Conservation (phyloP, 30 jellyfish, hydroid and myxozoan genomes). For the Chrysaora quinquecirrha region DNA sequence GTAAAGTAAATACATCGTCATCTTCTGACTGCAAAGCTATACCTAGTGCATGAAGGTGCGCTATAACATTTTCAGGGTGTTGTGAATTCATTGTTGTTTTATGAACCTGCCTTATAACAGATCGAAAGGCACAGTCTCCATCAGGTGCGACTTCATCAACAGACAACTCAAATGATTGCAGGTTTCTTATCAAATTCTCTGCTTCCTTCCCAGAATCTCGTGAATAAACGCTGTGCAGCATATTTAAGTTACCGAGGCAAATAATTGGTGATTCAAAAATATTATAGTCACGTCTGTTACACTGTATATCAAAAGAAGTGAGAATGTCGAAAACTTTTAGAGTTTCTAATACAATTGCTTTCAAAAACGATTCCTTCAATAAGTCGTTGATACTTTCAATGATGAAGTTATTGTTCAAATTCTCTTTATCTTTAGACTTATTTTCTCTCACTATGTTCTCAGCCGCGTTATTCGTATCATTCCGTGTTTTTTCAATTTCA, state of each 20-base stretch:
- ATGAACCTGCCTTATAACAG: not conserved
- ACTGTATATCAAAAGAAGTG: no score
- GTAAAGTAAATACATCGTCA: not conserved
- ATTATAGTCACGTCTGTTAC: not conserved
- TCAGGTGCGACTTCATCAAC: not conserved
- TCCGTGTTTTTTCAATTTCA: no score
- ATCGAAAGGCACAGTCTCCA: conserved; percentile 41
- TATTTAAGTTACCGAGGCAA: not conserved
- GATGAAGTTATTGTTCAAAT: no score
- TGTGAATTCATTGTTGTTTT: not conserved
- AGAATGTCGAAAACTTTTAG: no score
- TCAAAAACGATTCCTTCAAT: no score
- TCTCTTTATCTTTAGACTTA: no score
- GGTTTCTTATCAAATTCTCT: not conserved
- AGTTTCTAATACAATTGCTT: no score
- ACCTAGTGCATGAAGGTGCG: not conserved
- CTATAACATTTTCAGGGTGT: not conserved
- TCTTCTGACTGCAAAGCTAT: not conserved
- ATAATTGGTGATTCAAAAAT: not conserved
- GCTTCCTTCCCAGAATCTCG: no score
- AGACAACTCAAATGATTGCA: not conserved
- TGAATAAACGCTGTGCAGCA: not conserved
- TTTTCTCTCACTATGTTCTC: no score
- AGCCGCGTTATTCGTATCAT: no score
- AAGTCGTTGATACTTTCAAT: no score